Base-by-base conservation (phyloP, 2,888 invertebrate species). In the Scaptodrosophila latifasciaeformis region DNA sequence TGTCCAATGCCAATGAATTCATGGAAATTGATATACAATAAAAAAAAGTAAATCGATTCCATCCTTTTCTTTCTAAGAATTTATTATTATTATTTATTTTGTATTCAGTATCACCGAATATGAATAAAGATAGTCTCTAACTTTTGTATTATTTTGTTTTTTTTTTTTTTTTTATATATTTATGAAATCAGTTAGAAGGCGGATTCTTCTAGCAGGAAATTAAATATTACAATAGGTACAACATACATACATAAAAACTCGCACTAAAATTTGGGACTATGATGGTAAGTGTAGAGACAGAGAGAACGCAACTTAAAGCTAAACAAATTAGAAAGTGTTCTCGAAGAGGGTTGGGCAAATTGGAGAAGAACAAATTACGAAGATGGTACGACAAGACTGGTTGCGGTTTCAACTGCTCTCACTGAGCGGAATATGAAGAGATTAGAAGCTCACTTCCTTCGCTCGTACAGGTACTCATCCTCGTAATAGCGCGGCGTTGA, bases 11-110 rank as follows among this genome's bases (percentile, higher is more conserved):
- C 2, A 86, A 87, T 75, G 86, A 83, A 19, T 87, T 82, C 50
- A 87, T 87, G 87, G 87, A 87, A 74, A 87, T 87, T 54, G 86
- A 86, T 46, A 84, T 83, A 65, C 84, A 82, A 59, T 80, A 62
- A 74, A 24, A 17, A 7, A 15, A 6, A 7, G 21, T 2, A 24
- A 4, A 1, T n/a, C n/a, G n/a, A n/a, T n/a, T n/a, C n/a, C n/a
- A n/a, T n/a, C n/a, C n/a, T n/a, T n/a, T n/a, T n/a, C n/a, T n/a
- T n/a, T n/a, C n/a, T n/a, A 10, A 44, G 29, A 45, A 18, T 7
- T 4, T 29, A 15, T 43, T 30, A 13, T 12, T 10, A 76, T 80
- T 67, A n/a, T n/a, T n/a, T n/a, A n/a, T n/a, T n/a, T n/a, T n/a
- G n/a, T n/a, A n/a, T n/a, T n/a, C n/a, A n/a, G n/a, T n/a, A n/a